Evolutionary conservation across 2,113 vertebrate genomes (phyloP).

Genomic region (Protomyctophum bolini): DNA sequence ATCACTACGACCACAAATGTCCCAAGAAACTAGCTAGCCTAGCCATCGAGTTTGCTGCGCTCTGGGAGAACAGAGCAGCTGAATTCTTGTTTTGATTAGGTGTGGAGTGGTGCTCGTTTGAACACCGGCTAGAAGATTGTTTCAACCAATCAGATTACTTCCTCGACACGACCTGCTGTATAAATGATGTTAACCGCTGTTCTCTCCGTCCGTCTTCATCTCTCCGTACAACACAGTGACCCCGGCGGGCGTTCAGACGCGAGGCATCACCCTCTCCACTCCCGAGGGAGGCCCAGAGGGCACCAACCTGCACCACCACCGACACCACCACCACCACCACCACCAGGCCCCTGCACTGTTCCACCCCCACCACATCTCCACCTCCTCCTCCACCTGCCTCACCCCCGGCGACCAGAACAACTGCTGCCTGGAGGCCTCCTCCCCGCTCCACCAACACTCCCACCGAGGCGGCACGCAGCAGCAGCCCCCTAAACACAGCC

Average conservation of each 20-base stretch:
- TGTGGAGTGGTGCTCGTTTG: too few species aligned
- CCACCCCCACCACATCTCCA: conserved; percentile 66
- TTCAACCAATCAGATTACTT: too few species aligned
- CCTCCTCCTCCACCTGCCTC: conserved; percentile 47
- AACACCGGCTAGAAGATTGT: too few species aligned
- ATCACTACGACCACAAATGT: too few species aligned
- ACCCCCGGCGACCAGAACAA: conserved; percentile 65
- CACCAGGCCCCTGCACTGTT: conserved; percentile 68
- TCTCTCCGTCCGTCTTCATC: background rate
- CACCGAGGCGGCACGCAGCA: conserved; percentile 39
- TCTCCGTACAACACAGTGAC: conserved; percentile 49
- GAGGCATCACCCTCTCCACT: conserved; percentile 58
- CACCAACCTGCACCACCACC: conserved; percentile 53
- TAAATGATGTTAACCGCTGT: background rate
- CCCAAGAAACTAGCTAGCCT: too few species aligned
- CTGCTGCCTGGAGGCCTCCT: conserved; percentile 65
- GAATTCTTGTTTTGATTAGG: too few species aligned
- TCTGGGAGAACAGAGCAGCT: too few species aligned
- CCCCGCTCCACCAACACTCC: conserved; percentile 56
- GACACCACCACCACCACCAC: conserved; percentile 66
- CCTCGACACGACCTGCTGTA: too few species aligned
- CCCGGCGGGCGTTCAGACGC: conserved; percentile 66
- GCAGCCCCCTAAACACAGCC: conserved; percentile 92
- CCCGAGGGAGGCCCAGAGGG: conserved; percentile 68
- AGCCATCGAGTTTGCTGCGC: too few species aligned